Conservation (phyloP, 2,888 invertebrate genomes). For the Metellina segmentata region DNA sequence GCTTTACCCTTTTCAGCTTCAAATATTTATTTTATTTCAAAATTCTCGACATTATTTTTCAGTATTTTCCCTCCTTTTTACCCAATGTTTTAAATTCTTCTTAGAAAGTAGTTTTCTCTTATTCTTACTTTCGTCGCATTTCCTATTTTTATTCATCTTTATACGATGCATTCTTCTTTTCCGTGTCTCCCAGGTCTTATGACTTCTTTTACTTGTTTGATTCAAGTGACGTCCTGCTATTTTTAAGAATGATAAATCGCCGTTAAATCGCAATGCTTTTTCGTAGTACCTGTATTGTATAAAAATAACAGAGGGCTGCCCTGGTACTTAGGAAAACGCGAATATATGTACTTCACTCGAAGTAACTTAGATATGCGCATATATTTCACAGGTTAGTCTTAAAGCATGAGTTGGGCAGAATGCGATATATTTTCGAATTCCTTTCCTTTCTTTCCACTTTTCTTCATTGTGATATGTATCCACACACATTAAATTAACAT, state of each 20-base stretch:
- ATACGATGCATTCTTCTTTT: background rate
- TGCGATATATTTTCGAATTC: no score
- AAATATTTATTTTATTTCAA: conserved; percentile 1
- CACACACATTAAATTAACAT: no score
- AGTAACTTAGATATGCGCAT: background rate
- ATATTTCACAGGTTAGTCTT: background rate
- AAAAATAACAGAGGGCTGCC: background rate
- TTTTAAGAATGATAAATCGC: background rate
- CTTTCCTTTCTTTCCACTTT: no score
- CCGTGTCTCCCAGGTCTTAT: background rate
- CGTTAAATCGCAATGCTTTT: background rate
- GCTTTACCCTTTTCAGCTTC: background rate
- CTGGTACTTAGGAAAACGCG: background rate
- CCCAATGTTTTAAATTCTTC: background rate
- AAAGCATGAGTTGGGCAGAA: background rate
- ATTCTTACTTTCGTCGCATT: background rate
- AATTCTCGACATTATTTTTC: background rate
- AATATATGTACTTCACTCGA: background rate
- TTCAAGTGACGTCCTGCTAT: background rate
- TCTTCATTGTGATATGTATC: no score
- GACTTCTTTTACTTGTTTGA: background rate
- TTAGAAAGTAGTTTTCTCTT: background rate
- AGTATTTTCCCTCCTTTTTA: background rate
- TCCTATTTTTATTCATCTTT: background rate
- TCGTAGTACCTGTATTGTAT: background rate